These are phyloP conservation scores for Myotis pilosus DNA, from an alignment of 2,797 vertebrate species.

Conservation along the genomic window DNA sequence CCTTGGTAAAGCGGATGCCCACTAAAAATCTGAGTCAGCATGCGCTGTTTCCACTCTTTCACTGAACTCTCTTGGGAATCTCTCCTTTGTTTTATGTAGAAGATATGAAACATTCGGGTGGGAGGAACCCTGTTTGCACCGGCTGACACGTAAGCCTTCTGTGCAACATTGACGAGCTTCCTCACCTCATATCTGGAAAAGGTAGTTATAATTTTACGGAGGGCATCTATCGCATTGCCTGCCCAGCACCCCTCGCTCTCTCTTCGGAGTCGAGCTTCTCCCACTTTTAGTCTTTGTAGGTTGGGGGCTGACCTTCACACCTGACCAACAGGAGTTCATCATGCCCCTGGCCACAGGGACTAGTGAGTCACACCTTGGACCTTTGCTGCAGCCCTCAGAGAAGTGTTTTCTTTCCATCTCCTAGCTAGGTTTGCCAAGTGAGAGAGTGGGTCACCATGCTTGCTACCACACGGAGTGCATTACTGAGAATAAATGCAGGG, in stretches of 20 bases:
- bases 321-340: too few species aligned
- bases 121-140: not conserved
- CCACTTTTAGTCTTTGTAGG: not conserved
- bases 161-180: not conserved
- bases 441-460: not conserved
- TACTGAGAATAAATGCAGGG: not conserved
- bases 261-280: not conserved
- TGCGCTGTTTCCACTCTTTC: not conserved
- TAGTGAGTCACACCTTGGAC: not conserved
- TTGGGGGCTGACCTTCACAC: not conserved
- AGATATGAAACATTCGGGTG: not conserved
- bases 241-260: not conserved
- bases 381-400: not conserved
- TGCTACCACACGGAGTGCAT: not conserved
- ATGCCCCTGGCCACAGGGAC: not conserved
- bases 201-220: not conserved
- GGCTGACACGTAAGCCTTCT: not conserved
- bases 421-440: not conserved
- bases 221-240: not conserved
- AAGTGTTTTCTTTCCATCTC: not conserved
- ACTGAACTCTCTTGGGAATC: not conserved
- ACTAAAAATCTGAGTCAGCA: not conserved
- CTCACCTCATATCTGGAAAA: not conserved
- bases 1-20: not conserved
- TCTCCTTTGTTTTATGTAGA: not conserved